Percentiles rank a stretch among this genome's conserved stretches.
phyloP scores from a whole-genome alignment of 1,140 invertebrate genomes.

The Aphelinus certus region DNA sequence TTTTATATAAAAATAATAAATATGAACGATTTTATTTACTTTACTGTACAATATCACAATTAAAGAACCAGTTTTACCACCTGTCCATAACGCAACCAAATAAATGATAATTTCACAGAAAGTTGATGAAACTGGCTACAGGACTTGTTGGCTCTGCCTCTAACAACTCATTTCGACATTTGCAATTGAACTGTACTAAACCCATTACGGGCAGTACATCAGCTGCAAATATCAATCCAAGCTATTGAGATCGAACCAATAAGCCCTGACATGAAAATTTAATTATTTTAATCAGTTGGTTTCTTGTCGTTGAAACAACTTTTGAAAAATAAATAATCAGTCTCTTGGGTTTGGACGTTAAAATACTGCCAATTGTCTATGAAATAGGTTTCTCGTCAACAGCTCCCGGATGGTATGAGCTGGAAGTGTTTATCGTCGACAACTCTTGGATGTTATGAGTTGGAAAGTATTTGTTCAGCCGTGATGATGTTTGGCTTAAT shows the following conservation, averaged over 20 bases:
- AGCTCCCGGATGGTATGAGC: constrained; percentile 21
- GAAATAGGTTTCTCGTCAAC: background rate
- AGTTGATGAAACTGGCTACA: constrained; percentile 7
- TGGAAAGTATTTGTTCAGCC: background rate
- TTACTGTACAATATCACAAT: constrained; percentile 24
- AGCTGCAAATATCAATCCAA: background rate
- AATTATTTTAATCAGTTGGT: background rate
- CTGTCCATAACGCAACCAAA: background rate
- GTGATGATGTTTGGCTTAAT: constrained; percentile 59
- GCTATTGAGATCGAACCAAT: background rate
- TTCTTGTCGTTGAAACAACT: background rate
- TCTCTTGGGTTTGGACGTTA: constrained; percentile 3
- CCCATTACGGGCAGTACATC: background rate
- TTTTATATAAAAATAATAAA: constrained; percentile 30
- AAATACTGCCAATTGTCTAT: background rate
- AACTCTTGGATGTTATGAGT: background rate
- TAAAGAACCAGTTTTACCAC: background rate
- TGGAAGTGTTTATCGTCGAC: constrained; percentile 16
- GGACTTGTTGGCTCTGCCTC: background rate
- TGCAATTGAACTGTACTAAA: background rate
- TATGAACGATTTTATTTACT: constrained; percentile 33
- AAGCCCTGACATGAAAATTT: constrained; percentile 15
- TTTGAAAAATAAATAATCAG: constrained; percentile 8
- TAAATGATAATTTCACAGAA: constrained; percentile 1
- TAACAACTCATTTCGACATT: background rate